These are phyloP conservation scores for Drosophila mauritiana DNA, from an alignment of 1,140 invertebrate genomes.

Conservation along the genomic window DNA sequence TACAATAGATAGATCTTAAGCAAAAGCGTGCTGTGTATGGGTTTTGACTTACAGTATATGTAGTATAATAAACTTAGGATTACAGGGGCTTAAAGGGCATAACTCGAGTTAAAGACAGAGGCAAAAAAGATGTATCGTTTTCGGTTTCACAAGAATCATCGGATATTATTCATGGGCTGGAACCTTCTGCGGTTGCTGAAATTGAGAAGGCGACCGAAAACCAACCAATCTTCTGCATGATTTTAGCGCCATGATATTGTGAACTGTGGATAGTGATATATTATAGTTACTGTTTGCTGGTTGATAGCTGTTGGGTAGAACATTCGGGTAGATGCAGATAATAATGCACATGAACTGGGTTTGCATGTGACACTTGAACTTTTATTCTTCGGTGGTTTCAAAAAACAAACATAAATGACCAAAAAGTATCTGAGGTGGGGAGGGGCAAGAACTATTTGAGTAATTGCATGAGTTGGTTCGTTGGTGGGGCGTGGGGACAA, in stretches of 20 bases:
- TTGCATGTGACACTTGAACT: slow-evolving; percentile 28
- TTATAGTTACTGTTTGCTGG: slow-evolving; percentile 41
- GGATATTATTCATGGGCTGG: slow-evolving; percentile 81
- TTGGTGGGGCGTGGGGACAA: slow-evolving; percentile 27
- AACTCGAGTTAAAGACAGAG: slow-evolving; percentile 13
- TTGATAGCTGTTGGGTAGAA: slow-evolving; percentile 51
- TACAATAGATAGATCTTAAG: slow-evolving; percentile 56
- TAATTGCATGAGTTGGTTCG: slow-evolving; percentile 22
- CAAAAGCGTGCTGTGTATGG: slow-evolving; percentile 65
- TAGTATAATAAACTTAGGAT: slow-evolving; percentile 31
- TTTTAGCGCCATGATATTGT: slow-evolving; percentile 48
- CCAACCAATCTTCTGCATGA: slow-evolving; percentile 85
- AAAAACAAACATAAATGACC: slow-evolving; percentile 41
- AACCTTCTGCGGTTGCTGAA: slow-evolving; percentile 91
- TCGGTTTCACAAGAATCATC: slow-evolving; percentile 36
- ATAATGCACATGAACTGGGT: slow-evolving; percentile 42
- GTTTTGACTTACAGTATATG: slow-evolving; percentile 41
- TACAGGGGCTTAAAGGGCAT: slow-evolving; percentile 1
- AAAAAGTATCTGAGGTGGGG: slow-evolving; percentile 24
- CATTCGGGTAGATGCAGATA: slow-evolving; percentile 46
- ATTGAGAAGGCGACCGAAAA: slow-evolving; percentile 90
- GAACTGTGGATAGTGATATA: slow-evolving; percentile 34
- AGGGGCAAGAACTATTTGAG: slow-evolving; percentile 27
- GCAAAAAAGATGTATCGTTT: slow-evolving; percentile 10
- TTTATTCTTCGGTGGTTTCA: slow-evolving; percentile 26